These are phyloP conservation scores for Wiebesia pumilae DNA, from an alignment of 1,140 invertebrate species.

Conservation along the genomic window DNA sequence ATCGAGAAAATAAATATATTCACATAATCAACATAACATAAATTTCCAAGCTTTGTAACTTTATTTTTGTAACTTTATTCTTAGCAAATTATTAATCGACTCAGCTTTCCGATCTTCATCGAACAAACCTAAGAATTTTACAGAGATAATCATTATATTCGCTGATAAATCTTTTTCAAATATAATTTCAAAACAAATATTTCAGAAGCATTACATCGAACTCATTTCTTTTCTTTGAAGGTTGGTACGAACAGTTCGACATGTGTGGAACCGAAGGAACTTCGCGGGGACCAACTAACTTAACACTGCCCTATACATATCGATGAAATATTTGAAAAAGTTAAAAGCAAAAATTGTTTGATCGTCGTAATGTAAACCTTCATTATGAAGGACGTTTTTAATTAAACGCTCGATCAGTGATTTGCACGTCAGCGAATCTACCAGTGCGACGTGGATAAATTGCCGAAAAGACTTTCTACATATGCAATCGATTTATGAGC, in stretches of 20 bases:
- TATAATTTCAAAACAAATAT: no score
- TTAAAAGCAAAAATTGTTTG: neutral
- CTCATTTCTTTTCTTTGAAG: neutral
- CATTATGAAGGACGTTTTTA: slow-evolving; percentile 40
- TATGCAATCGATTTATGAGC: slow-evolving; percentile 2
- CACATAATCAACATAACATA: no score
- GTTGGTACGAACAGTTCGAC: neutral
- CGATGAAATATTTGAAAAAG: slow-evolving; percentile 29
- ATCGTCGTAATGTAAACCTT: slow-evolving; percentile 21
- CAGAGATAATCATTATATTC: no score
- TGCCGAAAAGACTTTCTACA: slow-evolving; percentile 2
- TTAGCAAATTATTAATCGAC: no score
- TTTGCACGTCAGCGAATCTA: slow-evolving; percentile 9
- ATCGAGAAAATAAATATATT: no score
- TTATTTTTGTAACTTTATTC: no score
- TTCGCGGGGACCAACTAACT: neutral
- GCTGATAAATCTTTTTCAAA: no score
- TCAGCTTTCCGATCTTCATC: no score
- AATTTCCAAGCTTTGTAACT: no score
- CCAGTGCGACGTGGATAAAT: slow-evolving; percentile 20
- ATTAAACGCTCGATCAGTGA: slow-evolving; percentile 29
- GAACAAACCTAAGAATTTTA: no score
- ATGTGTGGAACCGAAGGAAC: neutral
- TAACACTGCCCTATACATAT: neutral
- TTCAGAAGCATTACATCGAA: no score